Conservation (phyloP, 1,140 invertebrate genomes). For the Procambarus virginalis region DNA sequence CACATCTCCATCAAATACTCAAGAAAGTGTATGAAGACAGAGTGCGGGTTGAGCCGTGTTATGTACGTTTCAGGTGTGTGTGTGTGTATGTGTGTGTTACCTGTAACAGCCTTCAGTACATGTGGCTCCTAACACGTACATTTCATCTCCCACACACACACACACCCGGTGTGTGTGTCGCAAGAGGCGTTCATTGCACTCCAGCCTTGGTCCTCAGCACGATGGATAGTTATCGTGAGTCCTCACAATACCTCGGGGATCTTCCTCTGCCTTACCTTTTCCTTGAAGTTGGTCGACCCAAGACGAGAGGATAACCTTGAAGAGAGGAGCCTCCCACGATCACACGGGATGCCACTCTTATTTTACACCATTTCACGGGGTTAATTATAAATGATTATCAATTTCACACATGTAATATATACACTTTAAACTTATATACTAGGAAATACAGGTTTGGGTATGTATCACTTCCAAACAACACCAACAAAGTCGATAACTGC, state of each 20-base stretch:
- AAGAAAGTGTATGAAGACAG: background rate
- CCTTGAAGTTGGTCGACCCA: conserved; percentile 23
- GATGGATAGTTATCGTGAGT: background rate
- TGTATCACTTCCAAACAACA: conserved; percentile 29
- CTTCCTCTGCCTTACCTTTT: conserved; percentile 3
- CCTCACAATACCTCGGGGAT: background rate
- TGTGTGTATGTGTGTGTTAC: background rate
- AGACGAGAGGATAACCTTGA: conserved; percentile 30
- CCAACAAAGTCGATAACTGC: conserved; percentile 25
- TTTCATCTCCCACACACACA: background rate
- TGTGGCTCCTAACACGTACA: background rate
- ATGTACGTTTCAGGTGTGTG: background rate
- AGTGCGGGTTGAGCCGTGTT: background rate
- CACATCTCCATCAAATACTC: background rate
- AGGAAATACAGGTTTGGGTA: conserved; percentile 19
- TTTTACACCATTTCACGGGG: conserved; percentile 37
- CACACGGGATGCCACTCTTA: conserved; percentile 21
- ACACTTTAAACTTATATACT: conserved; percentile 28
- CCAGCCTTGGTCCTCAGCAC: background rate
- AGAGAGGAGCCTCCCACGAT: conserved; percentile 24
- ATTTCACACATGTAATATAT: conserved; percentile 14
- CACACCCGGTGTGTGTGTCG: background rate
- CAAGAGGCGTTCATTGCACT: background rate
- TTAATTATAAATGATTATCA: conserved; percentile 1
- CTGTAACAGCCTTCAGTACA: background rate